Evolutionary conservation across 2,113 vertebrate genomes (phyloP).

Genomic region (Sceloporus undulatus): DNA sequence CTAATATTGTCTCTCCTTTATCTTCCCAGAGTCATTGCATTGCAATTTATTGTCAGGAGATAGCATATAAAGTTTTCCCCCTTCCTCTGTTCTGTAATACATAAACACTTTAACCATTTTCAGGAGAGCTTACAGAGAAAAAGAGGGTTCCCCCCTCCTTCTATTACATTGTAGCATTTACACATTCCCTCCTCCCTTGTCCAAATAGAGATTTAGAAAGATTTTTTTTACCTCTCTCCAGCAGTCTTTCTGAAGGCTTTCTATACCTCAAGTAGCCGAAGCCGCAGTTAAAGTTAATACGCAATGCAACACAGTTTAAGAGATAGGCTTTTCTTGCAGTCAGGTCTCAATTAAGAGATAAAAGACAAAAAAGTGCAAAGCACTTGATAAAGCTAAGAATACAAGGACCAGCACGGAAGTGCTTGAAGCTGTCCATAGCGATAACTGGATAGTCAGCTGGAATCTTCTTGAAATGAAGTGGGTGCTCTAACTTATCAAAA

Average conservation of each 20-base stretch:
- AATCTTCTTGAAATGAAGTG: constrained; percentile 90
- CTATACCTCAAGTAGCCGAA: constrained; percentile 86
- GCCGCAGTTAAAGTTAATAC: constrained; percentile 95
- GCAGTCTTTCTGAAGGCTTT: constrained; percentile 78
- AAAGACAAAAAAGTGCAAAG: constrained; percentile 92
- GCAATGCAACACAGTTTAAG: constrained; percentile 91
- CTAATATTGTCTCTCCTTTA: constrained; percentile 55
- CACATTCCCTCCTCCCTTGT: constrained; percentile 68
- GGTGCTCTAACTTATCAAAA: constrained; percentile 99
- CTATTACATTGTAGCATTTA: constrained; percentile 76
- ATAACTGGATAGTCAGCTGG: constrained; percentile 93
- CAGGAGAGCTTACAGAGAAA: constrained; percentile 55
- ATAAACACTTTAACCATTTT: constrained; percentile 17
- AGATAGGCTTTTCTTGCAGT: constrained; percentile 95
- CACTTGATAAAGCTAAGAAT: constrained; percentile 94
- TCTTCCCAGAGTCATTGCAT: constrained; percentile 63
- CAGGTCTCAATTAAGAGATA: constrained; percentile 98
- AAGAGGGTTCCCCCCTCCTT: constrained; percentile 56
- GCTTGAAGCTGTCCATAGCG: constrained; percentile 94
- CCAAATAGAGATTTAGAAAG: constrained; percentile 81
- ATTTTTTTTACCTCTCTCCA: constrained; percentile 77
- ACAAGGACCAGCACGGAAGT: constrained; percentile 87
- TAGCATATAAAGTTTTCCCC: constrained; percentile 52
- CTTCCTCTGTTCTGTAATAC: constrained; percentile 58
- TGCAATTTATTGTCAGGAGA: constrained; percentile 57